Evolutionary conservation across 1,140 invertebrate genomes (phyloP).

Genomic region (Lucilia sericata): DNA sequence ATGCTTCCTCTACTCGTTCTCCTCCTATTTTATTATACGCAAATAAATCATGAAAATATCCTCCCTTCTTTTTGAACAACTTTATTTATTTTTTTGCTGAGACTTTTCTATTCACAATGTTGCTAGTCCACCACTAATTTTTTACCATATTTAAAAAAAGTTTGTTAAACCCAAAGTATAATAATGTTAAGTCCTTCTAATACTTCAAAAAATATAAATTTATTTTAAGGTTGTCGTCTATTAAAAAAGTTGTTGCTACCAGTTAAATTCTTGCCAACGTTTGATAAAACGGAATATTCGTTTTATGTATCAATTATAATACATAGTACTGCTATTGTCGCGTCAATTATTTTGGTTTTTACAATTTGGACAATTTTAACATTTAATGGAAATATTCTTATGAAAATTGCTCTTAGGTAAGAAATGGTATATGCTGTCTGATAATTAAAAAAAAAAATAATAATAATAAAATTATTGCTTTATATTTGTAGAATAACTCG

Average conservation of each 20-base stretch:
- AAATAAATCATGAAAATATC: too few species aligned
- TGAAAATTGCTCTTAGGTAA: constrained; percentile 54
- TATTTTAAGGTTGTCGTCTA: constrained; percentile 55
- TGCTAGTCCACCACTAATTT: too few species aligned
- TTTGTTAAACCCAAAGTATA: too few species aligned
- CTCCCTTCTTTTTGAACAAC: too few species aligned
- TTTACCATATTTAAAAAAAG: too few species aligned
- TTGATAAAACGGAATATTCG: constrained; percentile 54
- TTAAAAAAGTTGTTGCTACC: constrained; percentile 55
- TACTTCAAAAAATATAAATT: background rate
- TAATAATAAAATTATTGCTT: constrained; percentile 37
- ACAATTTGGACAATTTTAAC: constrained; percentile 54
- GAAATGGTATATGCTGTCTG: background rate
- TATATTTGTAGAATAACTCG: constrained; percentile 44
- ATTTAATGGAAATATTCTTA: constrained; percentile 55
- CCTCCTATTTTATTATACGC: too few species aligned
- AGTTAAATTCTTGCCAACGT: constrained; percentile 49
- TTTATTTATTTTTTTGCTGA: too few species aligned
- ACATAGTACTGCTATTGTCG: constrained; percentile 56
- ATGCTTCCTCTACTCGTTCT: too few species aligned
- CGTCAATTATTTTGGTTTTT: constrained; percentile 54
- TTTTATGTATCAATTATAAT: constrained; percentile 60
- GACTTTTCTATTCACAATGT: too few species aligned
- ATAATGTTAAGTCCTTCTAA: too few species aligned
- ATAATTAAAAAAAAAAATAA: constrained; percentile 49